A percentile compares a stretch with the other conserved stretches of the same genome.
Evolutionary conservation across 2,888 invertebrate genomes (phyloP).

Genomic region (Melikaiella ostensackeni): DNA sequence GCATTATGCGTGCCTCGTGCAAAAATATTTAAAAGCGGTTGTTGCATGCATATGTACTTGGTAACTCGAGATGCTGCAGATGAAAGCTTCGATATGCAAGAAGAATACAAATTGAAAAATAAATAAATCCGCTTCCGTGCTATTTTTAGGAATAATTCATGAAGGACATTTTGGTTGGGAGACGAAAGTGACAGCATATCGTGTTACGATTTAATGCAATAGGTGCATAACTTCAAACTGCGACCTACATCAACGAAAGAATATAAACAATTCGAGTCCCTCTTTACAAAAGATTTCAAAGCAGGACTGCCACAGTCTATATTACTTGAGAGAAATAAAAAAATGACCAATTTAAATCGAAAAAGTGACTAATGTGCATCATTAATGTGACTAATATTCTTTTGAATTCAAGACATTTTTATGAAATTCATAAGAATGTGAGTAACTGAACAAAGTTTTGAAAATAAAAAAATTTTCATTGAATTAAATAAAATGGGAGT

Average conservation of each 20-base stretch:
- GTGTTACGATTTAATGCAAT: neutral
- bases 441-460: no score
- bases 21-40: constrained; percentile 14
- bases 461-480: no score
- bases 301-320: no score
- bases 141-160: neutral
- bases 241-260: neutral
- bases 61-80: constrained; percentile 48
- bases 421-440: no score
- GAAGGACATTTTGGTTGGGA: neutral
- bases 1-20: constrained; percentile 42
- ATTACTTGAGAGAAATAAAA: no score
- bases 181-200: neutral
- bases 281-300: no score
- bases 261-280: no score
- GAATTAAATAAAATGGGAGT: no score
- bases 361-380: no score
- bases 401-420: no score
- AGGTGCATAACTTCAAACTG: neutral
- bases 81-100: constrained; percentile 18
- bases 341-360: no score
- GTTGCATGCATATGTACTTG: constrained; percentile 48
- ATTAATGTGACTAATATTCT: no score
- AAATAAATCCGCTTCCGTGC: neutral
- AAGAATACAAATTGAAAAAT: neutral